These are phyloP conservation scores for Myotis myotis DNA, from an alignment of 2,797 vertebrate species.

Conservation along the genomic window DNA sequence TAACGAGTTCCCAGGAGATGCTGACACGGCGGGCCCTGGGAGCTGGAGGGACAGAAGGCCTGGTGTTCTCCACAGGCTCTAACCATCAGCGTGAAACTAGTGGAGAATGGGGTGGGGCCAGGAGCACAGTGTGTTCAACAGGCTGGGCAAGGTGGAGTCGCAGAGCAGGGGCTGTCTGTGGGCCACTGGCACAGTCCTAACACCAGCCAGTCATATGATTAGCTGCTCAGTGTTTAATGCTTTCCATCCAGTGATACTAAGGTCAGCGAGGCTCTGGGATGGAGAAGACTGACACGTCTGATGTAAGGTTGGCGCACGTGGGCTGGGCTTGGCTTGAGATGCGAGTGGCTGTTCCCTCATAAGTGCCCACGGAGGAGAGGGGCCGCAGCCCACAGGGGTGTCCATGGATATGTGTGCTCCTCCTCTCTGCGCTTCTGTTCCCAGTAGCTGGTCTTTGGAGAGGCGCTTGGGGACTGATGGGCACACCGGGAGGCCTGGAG, in stretches of 20 bases:
- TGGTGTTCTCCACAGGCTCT: too few relatives aligned
- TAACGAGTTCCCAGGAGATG: too few relatives aligned
- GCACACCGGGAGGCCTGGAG: not conserved
- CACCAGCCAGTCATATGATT: not conserved
- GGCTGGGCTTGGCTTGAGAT: too few relatives aligned
- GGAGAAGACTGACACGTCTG: not conserved
- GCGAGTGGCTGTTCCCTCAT: fast-evolving
- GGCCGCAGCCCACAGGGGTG: not conserved
- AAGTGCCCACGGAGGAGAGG: not conserved
- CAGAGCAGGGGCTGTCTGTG: not conserved
- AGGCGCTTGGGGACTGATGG: too few relatives aligned
- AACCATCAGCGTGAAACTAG: not conserved
- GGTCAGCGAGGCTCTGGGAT: not conserved
- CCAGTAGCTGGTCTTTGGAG: not conserved
- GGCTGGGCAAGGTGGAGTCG: not conserved
- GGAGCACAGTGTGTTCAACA: not conserved
- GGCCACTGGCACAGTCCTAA: not conserved
- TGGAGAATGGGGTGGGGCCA: fast-evolving
- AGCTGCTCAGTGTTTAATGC: not conserved
- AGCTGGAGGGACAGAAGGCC: not conserved
- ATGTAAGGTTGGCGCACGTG: not conserved
- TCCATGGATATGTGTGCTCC: not conserved
- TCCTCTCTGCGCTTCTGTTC: fast-evolving
- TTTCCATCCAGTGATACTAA: not conserved
- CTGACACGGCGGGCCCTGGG: too few relatives aligned